Evolutionary conservation across 2,888 invertebrate species (phyloP), one percentile per base, ranked within the genome.

Genomic region (Hybos culiciformis): DNA sequence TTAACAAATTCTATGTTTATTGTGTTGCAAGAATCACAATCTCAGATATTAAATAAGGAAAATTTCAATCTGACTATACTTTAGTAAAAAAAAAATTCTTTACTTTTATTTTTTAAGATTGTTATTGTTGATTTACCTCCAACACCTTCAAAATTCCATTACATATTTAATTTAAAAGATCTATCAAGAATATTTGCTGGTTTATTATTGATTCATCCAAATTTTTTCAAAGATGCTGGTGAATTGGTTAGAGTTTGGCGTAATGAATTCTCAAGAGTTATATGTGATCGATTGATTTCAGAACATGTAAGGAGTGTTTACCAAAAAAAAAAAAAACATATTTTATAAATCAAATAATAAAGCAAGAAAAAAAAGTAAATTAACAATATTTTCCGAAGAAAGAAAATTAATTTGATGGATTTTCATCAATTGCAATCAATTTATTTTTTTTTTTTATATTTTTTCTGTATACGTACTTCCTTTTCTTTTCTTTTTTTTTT

Each of bases 61-160:
- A 15, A 33, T 17, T 7, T n/a, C n/a, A n/a, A n/a, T n/a, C n/a
- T n/a, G n/a, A n/a, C n/a, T n/a, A n/a, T n/a, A n/a, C n/a, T n/a
- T n/a, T 9, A 33, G 18, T 9, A 33, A 33, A 33, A 33, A 14
- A 8, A 6, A 33, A 7, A 34, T 19, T 7, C 12, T 34, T 19
- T 7, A 34, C 17, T 8, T 34, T 34, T 11, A 5, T 17, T 5
- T 20, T 54, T 56, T 19, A 58, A 83, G 82, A 70, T 73, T 52
- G 72, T 86, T 32, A 77, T 83, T 46, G 70, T 72, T 17, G 83
- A 87, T 47, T 68, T 93, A 42, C 87, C 91, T 1, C 90, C 92
- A 2, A 93, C 91, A 0, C 93, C 93, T 0, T 81, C 83, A 5
- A 91, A 88, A 65, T 93, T 93, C 68, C 92, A 93, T 69, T 93